Base-by-base conservation (phyloP, 2,113 vertebrate genomes). In the Psittacula cyanocephala region DNA sequence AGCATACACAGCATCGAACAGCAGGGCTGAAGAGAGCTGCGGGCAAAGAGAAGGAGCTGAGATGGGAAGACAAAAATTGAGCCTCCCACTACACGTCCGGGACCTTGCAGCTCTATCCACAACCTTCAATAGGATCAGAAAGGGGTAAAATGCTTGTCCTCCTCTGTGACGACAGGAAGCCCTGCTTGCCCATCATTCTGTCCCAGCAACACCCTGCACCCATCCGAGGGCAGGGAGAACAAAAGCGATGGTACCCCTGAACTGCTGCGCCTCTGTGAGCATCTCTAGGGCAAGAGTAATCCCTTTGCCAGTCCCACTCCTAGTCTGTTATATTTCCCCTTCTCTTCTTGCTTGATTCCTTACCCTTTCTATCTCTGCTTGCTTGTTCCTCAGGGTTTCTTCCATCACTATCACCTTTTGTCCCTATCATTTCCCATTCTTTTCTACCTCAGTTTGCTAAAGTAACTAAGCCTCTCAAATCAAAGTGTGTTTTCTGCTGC, bases 1-100 rank as follows among this genome's bases (percentile, higher is more conserved):
- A 2, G 99, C 97, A 22, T 99, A 99, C 46, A 99, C 99, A 0
- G 99, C 99, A 10, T 99, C 99, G 24, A 99, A 99, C 57, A 99
- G 97, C 97, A 99, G 97, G 11, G 99, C 99, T 0, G 99, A 99
- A 39, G 99, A 99, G 46, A 99, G 98, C 99, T 99, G 97, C 7
- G 29, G 76, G 76, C 10, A 29, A 7, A 33, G 44, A 50, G 24
- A 22, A 33, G 23, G 23, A 55, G 2, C 16, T 19, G 41, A 55
- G 46, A 12, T 0, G 5, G 19, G 16, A 14, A 14, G 28, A 27
- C 5, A 14, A 14, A 71, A 63, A 16, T 1, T 1, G 5, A 47
- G 29, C 12, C 2, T 49, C 17, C 43, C 0, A 0, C 47, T 24
- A 81, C 55, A 3, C 11, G 33, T 17, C 25, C 7, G 12, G 44